These are phyloP conservation scores for Electrona antarctica DNA, from an alignment of 2,113 vertebrate species.

Conservation along the genomic window DNA sequence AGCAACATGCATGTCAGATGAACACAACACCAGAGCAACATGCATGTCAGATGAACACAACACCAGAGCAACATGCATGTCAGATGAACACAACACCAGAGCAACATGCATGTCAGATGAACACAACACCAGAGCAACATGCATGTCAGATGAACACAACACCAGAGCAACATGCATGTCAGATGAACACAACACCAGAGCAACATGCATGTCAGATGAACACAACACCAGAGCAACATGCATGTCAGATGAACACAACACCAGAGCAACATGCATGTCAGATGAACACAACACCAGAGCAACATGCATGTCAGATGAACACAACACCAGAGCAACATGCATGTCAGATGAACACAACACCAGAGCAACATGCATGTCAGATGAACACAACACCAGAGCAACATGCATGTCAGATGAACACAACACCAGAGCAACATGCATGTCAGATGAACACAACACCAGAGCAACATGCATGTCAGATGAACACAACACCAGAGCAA, in stretches of 20 bases:
- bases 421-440: slow-evolving; percentile 41
- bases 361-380: slow-evolving; percentile 39
- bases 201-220: slow-evolving; percentile 30
- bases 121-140: slow-evolving; percentile 37
- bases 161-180: slow-evolving; percentile 40
- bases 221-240: slow-evolving; percentile 38
- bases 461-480: slow-evolving; percentile 39
- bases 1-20: slow-evolving; percentile 35
- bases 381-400: slow-evolving; percentile 33
- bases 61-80: slow-evolving; percentile 41
- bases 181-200: slow-evolving; percentile 28
- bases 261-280: slow-evolving; percentile 40
- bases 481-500: slow-evolving; percentile 34
- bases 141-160: slow-evolving; percentile 26
- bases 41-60: slow-evolving; percentile 28
- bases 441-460: slow-evolving; percentile 23
- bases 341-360: slow-evolving; percentile 22
- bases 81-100: slow-evolving; percentile 28
- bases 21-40: slow-evolving; percentile 33
- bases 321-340: slow-evolving; percentile 41
- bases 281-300: slow-evolving; percentile 28
- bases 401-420: slow-evolving; percentile 25
- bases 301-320: slow-evolving; percentile 29
- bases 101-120: slow-evolving; percentile 30
- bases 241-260: slow-evolving; percentile 25